A percentile compares a stretch with the other conserved stretches of the same genome.
Evolutionary conservation across 2,113 vertebrate genomes (phyloP).

Genomic region (Hoplias malabaricus): DNA sequence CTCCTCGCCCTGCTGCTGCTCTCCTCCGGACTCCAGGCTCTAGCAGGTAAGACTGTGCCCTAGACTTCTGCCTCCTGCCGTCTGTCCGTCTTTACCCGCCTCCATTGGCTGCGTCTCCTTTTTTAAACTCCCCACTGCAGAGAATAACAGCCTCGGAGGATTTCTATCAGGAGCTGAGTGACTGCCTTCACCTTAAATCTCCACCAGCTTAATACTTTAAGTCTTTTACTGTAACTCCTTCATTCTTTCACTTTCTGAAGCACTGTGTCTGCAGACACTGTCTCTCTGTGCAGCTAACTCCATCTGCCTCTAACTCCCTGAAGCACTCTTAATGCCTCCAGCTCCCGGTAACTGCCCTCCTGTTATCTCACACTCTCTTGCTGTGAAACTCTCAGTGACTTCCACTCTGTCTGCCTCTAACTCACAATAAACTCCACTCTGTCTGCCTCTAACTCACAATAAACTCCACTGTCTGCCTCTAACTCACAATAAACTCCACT

Average conservation of each 20-base stretch:
- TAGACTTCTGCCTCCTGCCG: conserved; percentile 29
- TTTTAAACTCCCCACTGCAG: too few relatives aligned
- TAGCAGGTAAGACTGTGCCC: conserved; percentile 59
- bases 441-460: neutral
- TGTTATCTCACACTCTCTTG: neutral
- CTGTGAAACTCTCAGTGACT: too few relatives aligned
- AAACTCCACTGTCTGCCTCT: neutral
- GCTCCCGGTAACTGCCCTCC: neutral
- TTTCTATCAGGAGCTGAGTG: conserved; percentile 25
- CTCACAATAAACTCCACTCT: neutral
- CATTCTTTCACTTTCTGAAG: too few relatives aligned
- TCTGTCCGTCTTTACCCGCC: neutral
- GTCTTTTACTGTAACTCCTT: too few relatives aligned
- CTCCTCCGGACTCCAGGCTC: conserved; percentile 54
- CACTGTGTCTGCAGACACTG: too few relatives aligned
- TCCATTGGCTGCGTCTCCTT: too few relatives aligned
- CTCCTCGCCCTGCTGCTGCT: conserved; percentile 66
- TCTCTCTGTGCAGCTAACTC: too few relatives aligned
- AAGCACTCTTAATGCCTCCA: neutral
- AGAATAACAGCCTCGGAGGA: neutral
- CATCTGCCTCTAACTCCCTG: neutral
- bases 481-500: neutral
- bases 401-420: neutral
- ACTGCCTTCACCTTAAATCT: too few relatives aligned
- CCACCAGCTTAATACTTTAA: too few relatives aligned